Evolutionary conservation across 53 echinoderm and acorn worm species (phyloP).

Genomic region (Zoroaster sp.): DNA sequence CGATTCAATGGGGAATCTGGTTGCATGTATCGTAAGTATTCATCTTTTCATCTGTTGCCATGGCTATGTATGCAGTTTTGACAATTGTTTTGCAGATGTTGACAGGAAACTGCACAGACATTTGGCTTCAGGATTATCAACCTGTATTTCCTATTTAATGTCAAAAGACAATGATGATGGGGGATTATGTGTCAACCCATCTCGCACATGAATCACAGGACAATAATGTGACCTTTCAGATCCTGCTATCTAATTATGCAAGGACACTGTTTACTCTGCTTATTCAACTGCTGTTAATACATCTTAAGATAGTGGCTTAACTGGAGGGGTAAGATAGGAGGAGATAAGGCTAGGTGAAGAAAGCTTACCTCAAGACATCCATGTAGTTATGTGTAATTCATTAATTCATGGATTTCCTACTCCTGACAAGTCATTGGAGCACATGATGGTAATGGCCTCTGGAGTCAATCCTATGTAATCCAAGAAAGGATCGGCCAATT

Average conservation of each 20-base stretch:
- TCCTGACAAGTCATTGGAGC: too few relatives aligned
- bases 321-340: background rate
- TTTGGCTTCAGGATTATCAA: background rate
- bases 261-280: background rate
- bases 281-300: constrained; percentile 15
- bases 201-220: background rate
- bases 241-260: background rate
- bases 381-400: too few relatives aligned
- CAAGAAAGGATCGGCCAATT: background rate
- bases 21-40: constrained; percentile 98
- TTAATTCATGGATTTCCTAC: too few relatives aligned
- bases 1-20: constrained; percentile 89
- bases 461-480: background rate
- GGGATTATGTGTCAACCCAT: background rate
- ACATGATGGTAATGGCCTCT: background rate
- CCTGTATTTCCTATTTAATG: background rate
- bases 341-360: background rate
- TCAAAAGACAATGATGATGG: background rate
- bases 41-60: background rate
- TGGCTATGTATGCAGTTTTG: background rate
- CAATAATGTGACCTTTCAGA: constrained; percentile 28
- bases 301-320: background rate
- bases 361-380: background rate
- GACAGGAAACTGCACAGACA: background rate
- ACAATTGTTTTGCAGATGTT: background rate